These are phyloP conservation scores for Rugalucina vietnamica DNA, from an alignment of 2,888 invertebrate species.

Conservation along the genomic window DNA sequence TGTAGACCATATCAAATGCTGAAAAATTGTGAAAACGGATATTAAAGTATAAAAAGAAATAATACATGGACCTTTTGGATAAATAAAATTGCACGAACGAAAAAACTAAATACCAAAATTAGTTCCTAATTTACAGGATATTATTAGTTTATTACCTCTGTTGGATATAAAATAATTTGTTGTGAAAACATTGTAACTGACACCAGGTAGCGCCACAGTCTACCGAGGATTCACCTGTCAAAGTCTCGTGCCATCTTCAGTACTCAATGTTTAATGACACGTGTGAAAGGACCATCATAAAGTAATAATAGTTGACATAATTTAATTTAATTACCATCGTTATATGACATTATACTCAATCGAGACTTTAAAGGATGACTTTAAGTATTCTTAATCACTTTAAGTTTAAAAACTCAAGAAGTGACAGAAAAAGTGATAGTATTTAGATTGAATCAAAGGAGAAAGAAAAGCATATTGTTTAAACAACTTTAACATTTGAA, in stretches of 20 bases:
- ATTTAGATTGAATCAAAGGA: neutral
- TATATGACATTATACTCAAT: conserved; percentile 8
- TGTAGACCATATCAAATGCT: too few relatives aligned
- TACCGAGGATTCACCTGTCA: conserved; percentile 40
- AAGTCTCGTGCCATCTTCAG: conserved; percentile 49
- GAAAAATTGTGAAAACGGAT: too few relatives aligned
- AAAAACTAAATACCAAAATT: neutral
- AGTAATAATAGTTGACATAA: conserved; percentile 24
- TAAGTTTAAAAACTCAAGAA: neutral
- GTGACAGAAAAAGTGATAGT: neutral
- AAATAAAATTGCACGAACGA: neutral
- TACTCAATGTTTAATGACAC: conserved; percentile 42
- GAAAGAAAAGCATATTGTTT: neutral
- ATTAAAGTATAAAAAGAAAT: too few relatives aligned
- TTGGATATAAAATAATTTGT: neutral
- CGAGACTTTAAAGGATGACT: conserved; percentile 11
- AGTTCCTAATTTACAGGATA: neutral
- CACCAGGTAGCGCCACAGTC: conserved; percentile 26
- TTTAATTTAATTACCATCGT: conserved; percentile 6
- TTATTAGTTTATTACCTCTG: neutral
- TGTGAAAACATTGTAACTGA: neutral
- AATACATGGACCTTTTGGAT: too few relatives aligned
- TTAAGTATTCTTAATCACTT: neutral
- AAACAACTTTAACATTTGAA: neutral
- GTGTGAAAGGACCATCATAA: conserved; percentile 52